These are phyloP conservation scores for Tricholauxania praeusta DNA, from an alignment of 2,888 invertebrate genomes.

Conservation along the genomic window DNA sequence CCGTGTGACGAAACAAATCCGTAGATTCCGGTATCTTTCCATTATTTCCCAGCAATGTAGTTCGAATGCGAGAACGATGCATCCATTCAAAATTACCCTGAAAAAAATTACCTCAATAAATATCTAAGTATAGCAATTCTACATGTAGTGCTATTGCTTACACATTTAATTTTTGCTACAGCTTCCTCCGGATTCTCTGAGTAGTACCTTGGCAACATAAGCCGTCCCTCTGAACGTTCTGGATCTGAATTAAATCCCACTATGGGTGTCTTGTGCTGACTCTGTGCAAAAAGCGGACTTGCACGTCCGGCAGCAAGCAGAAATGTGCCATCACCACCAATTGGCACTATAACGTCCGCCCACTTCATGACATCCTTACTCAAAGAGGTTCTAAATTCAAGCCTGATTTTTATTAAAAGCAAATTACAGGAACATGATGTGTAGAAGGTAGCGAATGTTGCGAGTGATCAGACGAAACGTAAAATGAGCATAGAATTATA, in stretches of 20 bases:
- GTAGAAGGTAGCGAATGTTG: not conserved
- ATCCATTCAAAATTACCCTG: conserved; percentile 88
- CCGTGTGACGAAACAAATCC: conserved; percentile 69
- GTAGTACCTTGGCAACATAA: conserved; percentile 89
- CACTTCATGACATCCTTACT: conserved; percentile 80
- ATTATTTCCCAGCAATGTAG: conserved; percentile 80
- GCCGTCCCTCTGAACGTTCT: conserved; percentile 89
- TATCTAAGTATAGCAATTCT: not conserved
- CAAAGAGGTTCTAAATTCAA: conserved; percentile 67
- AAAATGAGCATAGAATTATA: too few relatives aligned
- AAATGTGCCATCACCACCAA: conserved; percentile 98
- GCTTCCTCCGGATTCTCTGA: conserved; percentile 84
- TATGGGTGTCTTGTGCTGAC: conserved; percentile 82
- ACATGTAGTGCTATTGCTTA: conserved; percentile 62
- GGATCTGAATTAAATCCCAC: conserved; percentile 98
- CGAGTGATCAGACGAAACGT: too few relatives aligned
- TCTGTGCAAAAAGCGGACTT: conserved; percentile 65
- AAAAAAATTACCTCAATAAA: conserved; percentile 45
- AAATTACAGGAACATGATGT: conserved; percentile 4
- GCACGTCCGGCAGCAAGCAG: conserved; percentile 83
- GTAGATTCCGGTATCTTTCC: conserved; percentile 68
- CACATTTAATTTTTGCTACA: conserved; percentile 80
- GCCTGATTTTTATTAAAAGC: conserved; percentile 62
- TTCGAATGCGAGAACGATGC: conserved; percentile 89
- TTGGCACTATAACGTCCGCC: conserved; percentile 90